Conservation (phyloP, 2,888 invertebrate species). For the Schizaphis graminum region DNA sequence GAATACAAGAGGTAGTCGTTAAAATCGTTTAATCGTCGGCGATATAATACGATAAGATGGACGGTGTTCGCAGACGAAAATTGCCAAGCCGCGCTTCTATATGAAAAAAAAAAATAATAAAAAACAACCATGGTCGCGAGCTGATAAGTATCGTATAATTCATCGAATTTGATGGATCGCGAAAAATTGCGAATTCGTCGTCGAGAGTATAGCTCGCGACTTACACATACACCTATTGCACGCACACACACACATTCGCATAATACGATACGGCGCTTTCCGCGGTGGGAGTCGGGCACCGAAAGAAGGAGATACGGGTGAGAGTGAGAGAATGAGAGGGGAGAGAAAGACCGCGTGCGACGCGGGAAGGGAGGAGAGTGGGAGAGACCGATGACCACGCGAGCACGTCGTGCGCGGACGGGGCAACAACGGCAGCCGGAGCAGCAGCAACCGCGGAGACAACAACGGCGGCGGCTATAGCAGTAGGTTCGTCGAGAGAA, state of each 20-base stretch:
- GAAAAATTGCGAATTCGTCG: neutral
- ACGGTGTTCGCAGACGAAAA: neutral
- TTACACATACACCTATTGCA: neutral
- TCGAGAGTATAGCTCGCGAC: neutral
- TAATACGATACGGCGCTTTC: neutral
- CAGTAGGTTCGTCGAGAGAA: constrained; percentile 51
- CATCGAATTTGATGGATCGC: neutral
- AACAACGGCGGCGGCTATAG: neutral
- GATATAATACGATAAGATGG: neutral
- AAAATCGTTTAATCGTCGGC: neutral
- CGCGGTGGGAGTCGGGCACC: neutral
- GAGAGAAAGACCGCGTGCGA: neutral
- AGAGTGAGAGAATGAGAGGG: neutral
- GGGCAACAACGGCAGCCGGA: neutral
- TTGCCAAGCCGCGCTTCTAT: neutral
- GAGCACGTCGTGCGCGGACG: neutral
- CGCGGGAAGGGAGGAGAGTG: neutral
- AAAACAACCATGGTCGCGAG: neutral
- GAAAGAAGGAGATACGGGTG: neutral
- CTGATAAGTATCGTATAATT: neutral
- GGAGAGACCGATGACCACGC: constrained; percentile 46
- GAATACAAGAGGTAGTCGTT: neutral
- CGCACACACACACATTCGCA: neutral
- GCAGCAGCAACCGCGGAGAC: neutral
- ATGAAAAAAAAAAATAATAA: neutral